Conservation (phyloP, 2,113 vertebrate genomes). For the Ailuropoda melanoleuca region DNA sequence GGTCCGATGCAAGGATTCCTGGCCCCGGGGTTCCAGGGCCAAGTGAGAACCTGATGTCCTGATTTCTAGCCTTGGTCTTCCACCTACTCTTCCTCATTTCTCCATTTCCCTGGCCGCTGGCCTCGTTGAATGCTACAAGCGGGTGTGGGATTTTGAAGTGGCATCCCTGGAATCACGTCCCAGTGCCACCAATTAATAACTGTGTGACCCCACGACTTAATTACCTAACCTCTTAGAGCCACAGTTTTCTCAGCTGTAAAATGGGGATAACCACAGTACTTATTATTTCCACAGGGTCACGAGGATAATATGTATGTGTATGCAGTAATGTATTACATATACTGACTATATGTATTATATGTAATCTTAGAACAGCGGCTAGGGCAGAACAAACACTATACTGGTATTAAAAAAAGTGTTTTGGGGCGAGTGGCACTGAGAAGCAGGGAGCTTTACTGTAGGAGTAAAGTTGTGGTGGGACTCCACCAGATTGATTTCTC, state of each 20-base stretch:
- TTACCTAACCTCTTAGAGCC: background rate
- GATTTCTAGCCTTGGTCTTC: background rate
- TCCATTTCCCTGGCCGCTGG: background rate
- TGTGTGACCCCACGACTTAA: background rate
- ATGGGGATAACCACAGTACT: background rate
- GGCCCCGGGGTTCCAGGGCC: background rate
- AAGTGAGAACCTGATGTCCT: background rate
- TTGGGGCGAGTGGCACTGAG: background rate
- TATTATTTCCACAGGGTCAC: background rate
- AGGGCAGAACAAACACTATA: background rate
- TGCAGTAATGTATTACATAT: background rate
- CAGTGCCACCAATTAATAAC: background rate
- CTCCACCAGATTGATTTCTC: background rate
- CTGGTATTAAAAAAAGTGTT: background rate
- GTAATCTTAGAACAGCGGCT: background rate
- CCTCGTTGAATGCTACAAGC: background rate
- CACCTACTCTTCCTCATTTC: background rate
- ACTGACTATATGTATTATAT: background rate
- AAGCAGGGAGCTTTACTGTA: background rate
- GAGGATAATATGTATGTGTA: fast-evolving
- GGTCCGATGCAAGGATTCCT: no score
- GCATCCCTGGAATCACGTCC: background rate
- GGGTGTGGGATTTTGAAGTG: background rate
- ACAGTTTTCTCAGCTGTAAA: background rate
- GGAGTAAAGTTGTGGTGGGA: background rate